Evolutionary conservation across 2,113 vertebrate species (phyloP), one percentile per base, ranked within the genome.

Genomic region (Paratilapia polleni): DNA sequence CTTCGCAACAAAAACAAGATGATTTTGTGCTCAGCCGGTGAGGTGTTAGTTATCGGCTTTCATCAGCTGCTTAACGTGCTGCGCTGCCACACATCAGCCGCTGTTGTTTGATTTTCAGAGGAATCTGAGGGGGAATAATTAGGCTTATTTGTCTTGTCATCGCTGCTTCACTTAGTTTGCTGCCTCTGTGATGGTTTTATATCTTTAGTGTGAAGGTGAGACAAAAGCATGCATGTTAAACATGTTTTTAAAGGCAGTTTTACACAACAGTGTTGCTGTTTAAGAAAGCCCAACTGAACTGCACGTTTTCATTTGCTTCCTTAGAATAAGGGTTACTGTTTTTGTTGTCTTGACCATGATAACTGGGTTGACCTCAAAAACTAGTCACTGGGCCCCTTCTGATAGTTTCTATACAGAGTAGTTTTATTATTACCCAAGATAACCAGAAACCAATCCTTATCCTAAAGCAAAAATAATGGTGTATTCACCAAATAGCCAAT

Each of bases 51-150:
- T 73, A 73, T 54, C 68, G 31, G 19, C 68, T 47, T 73, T 73
- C 47, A 73, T 73, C 68, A 73, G 7, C 68, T 73, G 26, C 68
- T 41, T 54, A 73, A 73, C 26, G 26, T 54, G 68, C 68, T 9
- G 47, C 19, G 20, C 26, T 54, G 47, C 19, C 26, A 73, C 68
- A 54, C 19, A 54, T 73, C 68, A 73, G 68, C 68, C 47, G 14
- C 68, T 54, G 1, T n/a, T 1, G 11, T 73, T 54, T 54, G 1
- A 73, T 73, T 73, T 54, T 73, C 68, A 73, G 68, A 34, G 68
- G 47, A 73, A 73, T 34, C 26, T 4, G 47, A 73, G 68, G 6
- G 68, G 19, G 68, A n/a, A 73, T 73, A 73, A 73, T 54, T 73
- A 12, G 11, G 0, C 47, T 14, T 73, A 54, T 34, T 73, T 1